A percentile compares a stretch with the other conserved stretches of the same genome.
Conservation (phyloP, 2,888 invertebrate species). For the Dermolepida albohirtum region DNA sequence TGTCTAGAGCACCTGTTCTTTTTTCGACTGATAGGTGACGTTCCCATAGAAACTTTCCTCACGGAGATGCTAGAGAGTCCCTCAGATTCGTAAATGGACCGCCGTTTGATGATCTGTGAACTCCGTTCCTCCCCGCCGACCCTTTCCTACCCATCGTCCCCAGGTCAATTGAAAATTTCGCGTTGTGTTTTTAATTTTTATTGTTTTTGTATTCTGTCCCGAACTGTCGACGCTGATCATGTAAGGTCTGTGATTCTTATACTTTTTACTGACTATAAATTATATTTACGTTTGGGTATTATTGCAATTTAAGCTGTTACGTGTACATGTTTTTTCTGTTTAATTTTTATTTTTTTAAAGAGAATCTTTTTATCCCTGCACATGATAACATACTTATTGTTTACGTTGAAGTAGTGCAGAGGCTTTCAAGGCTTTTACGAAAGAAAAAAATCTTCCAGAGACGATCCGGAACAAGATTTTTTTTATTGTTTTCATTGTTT, state of each 20-base stretch:
- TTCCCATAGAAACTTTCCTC: slow-evolving; percentile 86
- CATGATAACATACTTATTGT: slow-evolving; percentile 20
- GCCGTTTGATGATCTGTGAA: slow-evolving; percentile 23
- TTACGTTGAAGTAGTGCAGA: not conserved
- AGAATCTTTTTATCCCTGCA: slow-evolving; percentile 19
- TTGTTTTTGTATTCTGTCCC: slow-evolving; percentile 27
- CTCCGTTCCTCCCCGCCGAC: not conserved
- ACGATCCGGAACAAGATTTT: too few species aligned
- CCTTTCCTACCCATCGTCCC: too few species aligned
- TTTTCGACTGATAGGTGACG: slow-evolving; percentile 91
- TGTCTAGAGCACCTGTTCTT: slow-evolving; percentile 95
- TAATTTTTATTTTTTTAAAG: slow-evolving; percentile 29
- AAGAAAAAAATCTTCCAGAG: too few species aligned
- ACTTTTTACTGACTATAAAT: slow-evolving; percentile 42
- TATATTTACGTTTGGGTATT: slow-evolving; percentile 46
- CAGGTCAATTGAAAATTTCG: not conserved
- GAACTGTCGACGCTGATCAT: slow-evolving; percentile 37
- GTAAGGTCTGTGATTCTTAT: slow-evolving; percentile 45
- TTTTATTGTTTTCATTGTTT: too few species aligned
- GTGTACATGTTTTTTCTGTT: slow-evolving; percentile 30
- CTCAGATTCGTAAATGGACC: slow-evolving; percentile 61
- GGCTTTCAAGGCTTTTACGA: too few species aligned
- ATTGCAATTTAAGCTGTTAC: slow-evolving; percentile 43
- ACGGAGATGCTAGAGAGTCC: slow-evolving; percentile 83
- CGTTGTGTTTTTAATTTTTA: not conserved